phyloP scores from a whole-genome alignment of 2,113 vertebrate species.

The Crotalus helleri region DNA sequence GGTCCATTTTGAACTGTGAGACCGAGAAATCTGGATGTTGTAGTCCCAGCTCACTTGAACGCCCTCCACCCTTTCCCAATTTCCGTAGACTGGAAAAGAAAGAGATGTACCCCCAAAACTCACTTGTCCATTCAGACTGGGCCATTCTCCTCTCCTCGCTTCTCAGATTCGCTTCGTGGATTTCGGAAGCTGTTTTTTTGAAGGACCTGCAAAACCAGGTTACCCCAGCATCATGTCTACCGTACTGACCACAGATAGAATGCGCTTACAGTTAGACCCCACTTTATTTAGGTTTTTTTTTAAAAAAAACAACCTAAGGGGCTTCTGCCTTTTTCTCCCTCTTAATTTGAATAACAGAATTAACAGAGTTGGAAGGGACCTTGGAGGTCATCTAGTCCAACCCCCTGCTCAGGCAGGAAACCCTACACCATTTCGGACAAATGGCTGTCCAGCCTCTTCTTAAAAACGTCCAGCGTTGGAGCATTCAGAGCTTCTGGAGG shows the following conservation, averaged over 20 bases:
- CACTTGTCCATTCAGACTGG: conserved; percentile 66
- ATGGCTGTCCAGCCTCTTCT: too few species aligned
- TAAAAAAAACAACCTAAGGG: too few species aligned
- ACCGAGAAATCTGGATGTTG: neutral
- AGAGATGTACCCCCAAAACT: conserved; percentile 43
- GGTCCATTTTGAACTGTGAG: neutral
- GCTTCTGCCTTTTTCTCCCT: too few species aligned
- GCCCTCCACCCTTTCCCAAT: accelerated
- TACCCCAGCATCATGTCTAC: neutral
- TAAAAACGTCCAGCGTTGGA: too few species aligned
- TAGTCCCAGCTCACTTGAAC: neutral
- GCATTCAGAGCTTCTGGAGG: too few species aligned
- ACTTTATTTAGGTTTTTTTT: neutral
- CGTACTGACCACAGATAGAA: neutral
- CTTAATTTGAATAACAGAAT: too few species aligned
- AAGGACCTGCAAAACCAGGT: conserved; percentile 23
- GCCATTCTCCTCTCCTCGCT: conserved; percentile 45
- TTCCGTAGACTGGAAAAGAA: neutral
- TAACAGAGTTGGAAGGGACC: too few species aligned
- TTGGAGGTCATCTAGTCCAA: too few species aligned
- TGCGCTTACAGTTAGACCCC: neutral
- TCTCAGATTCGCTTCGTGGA: conserved; percentile 31
- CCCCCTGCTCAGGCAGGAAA: too few species aligned
- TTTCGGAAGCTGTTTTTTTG: conserved; percentile 35
- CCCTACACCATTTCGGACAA: too few species aligned